These are phyloP conservation scores for Synchiropus splendidus DNA, from an alignment of 2,113 vertebrate species.

Conservation along the genomic window DNA sequence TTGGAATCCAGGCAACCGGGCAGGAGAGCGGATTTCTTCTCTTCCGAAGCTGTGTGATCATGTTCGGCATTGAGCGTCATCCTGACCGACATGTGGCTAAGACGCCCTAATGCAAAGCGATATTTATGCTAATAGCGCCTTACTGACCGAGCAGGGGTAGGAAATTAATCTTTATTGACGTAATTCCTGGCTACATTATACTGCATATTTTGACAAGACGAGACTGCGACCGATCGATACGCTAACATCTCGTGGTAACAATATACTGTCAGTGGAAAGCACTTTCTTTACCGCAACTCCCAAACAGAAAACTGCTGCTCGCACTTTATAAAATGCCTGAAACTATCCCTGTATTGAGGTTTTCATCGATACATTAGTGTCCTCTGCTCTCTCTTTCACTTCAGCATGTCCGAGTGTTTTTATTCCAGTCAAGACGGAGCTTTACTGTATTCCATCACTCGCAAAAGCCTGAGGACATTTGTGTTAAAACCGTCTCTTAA, in stretches of 20 bases:
- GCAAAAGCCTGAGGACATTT: too few species aligned
- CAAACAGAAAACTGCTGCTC: too few species aligned
- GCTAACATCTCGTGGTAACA: conserved; percentile 23
- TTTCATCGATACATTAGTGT: too few species aligned
- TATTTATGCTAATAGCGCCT: conserved; percentile 43
- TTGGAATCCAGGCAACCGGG: conserved; percentile 22
- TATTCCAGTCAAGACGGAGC: too few species aligned
- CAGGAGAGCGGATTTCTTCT: conserved; percentile 21
- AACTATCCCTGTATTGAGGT: too few species aligned
- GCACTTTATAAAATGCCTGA: too few species aligned
- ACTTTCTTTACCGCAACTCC: too few species aligned
- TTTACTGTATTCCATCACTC: too few species aligned
- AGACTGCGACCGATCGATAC: conserved; percentile 35
- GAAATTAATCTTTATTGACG: conserved; percentile 50
- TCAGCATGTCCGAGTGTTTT: too few species aligned
- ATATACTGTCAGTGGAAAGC: conserved; percentile 36
- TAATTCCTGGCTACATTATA: conserved; percentile 36
- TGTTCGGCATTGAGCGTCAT: conserved; percentile 47
- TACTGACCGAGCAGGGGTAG: conserved; percentile 22
- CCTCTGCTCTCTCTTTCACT: too few species aligned
- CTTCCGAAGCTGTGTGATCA: conserved; percentile 23
- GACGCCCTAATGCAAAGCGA: conserved; percentile 32
- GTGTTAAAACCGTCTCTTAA: too few species aligned
- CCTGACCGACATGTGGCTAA: conserved; percentile 42
- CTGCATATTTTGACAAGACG: conserved; percentile 46